Base-by-base conservation (phyloP, 2,113 vertebrate genomes). In the Sinocyclocheilus maitianheensis region DNA sequence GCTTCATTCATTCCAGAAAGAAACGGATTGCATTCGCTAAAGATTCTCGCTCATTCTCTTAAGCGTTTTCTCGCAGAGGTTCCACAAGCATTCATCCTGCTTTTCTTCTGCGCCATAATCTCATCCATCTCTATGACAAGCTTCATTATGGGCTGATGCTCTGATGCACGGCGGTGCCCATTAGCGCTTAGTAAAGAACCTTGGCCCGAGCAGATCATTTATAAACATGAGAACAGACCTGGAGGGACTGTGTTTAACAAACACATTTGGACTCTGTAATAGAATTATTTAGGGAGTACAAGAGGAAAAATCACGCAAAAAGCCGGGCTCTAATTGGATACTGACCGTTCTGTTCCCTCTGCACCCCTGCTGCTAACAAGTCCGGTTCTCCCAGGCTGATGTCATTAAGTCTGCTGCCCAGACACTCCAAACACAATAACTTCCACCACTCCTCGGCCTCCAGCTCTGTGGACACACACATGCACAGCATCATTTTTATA, bases 401-500 rank as follows among this genome's bases (percentile, higher is more conserved):
- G 92, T 99, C 98, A 90, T 99, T 99, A 85, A 99, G 95, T 77
- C 97, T 94, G 88, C 96, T 97, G 91, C 97, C 97, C 90, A 99
- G 94, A 89, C 98, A 99, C 93, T 99, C 98, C 94, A 97, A 92
- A 86, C 97, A 99, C 88, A 99, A 96, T 87, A 98, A 96, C 88
- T 99, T 99, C 91, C 97, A 99, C 98, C 98, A 99, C 86, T 99
- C 98, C 91, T 99, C 98, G 0, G 98, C 98, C 91, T 99, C 98
- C 91, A 99, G 94, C 92, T 99, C 98, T 99, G 94, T 87, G 85
- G 72, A 90, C 37, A 92, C 88, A 89, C 58, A 85, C 43, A 86
- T 78, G 87, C 84, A 84, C 37, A 60, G 58, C 82, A 77, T 65
- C 77, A 88, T 30, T 79, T 51, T 77, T 74, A 89, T 53, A 90